Evolutionary conservation across 2,888 invertebrate genomes (phyloP).

Genomic region (Drosophila cognata): DNA sequence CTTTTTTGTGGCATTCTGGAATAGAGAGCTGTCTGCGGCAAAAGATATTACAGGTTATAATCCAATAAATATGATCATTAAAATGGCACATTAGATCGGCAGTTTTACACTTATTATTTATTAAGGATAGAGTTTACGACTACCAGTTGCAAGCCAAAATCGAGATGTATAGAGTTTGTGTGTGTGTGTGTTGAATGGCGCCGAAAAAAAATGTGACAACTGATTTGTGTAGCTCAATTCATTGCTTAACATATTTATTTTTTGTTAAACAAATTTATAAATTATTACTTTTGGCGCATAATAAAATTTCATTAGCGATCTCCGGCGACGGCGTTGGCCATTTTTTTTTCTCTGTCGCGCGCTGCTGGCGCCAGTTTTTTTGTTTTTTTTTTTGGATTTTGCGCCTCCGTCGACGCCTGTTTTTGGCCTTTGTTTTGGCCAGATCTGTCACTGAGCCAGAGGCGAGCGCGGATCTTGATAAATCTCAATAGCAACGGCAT

Average conservation of each 20-base stretch:
- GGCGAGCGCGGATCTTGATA: conserved; percentile 44
- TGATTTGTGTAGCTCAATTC: conserved; percentile 65
- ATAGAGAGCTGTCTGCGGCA: conserved; percentile 4
- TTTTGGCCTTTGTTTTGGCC: conserved; percentile 66
- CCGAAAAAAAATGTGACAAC: conserved; percentile 49
- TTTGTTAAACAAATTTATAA: conserved; percentile 77
- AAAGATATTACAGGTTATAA: conserved; percentile 14
- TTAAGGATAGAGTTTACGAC: not conserved
- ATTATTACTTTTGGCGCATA: conserved; percentile 75
- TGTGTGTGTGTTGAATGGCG: not conserved
- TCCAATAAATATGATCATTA: not conserved
- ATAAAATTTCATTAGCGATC: conserved; percentile 78
- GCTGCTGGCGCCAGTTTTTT: conserved; percentile 67
- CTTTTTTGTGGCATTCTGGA: conserved; percentile 36
- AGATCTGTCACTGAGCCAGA: conserved; percentile 48
- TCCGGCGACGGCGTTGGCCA: conserved; percentile 56
- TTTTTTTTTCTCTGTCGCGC: conserved; percentile 47
- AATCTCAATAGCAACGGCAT: conserved; percentile 62
- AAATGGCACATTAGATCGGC: not conserved
- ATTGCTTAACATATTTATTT: conserved; percentile 70
- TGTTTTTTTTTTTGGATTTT: conserved; percentile 22
- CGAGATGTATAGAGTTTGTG: not conserved
- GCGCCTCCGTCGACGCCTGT: conserved; percentile 45
- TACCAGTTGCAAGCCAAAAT: not conserved
- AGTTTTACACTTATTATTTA: not conserved